phyloP scores from a whole-genome alignment of 2,113 vertebrate species.

The Paratilapia polleni region DNA sequence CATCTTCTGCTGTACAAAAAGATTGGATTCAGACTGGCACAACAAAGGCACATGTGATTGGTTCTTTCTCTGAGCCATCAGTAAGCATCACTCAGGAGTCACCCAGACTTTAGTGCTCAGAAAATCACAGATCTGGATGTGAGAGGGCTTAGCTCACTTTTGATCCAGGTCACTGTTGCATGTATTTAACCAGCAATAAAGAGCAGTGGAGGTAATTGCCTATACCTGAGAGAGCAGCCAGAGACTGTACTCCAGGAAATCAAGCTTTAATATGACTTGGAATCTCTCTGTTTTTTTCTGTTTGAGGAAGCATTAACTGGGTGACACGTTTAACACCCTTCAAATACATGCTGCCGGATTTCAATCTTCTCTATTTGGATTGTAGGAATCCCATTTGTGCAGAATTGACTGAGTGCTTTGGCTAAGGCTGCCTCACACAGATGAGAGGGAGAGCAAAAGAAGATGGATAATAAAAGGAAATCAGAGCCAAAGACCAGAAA shows the following conservation, averaged over 20 bases:
- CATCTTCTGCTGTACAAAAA: conserved; percentile 1
- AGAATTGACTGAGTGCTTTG: conserved; percentile 69
- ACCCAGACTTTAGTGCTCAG: conserved; percentile 38
- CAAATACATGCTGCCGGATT: conserved; percentile 53
- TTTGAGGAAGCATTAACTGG: conserved; percentile 63
- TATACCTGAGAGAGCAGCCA: conserved; percentile 30
- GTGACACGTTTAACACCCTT: conserved; percentile 55
- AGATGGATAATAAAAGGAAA: conserved; percentile 23
- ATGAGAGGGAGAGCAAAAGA: conserved; percentile 44
- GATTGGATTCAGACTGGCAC: neutral
- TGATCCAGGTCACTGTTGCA: conserved; percentile 44
- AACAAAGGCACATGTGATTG: neutral
- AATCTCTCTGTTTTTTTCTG: conserved; percentile 25
- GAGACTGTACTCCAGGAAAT: conserved; percentile 39
- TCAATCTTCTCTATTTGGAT: conserved; percentile 67
- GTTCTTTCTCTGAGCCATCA: conserved; percentile 7
- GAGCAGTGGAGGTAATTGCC: conserved; percentile 5
- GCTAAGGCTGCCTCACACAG: conserved; percentile 46
- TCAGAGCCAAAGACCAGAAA: conserved; percentile 23
- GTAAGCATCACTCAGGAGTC: conserved; percentile 8
- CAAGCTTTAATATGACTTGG: conserved; percentile 51
- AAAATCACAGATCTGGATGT: conserved; percentile 1
- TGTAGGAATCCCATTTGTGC: conserved; percentile 65
- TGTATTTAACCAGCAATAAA: conserved; percentile 41
- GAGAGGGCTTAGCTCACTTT: conserved; percentile 8